phyloP scores from a whole-genome alignment of 2,113 vertebrate species.

The Pangasianodon gigas region DNA sequence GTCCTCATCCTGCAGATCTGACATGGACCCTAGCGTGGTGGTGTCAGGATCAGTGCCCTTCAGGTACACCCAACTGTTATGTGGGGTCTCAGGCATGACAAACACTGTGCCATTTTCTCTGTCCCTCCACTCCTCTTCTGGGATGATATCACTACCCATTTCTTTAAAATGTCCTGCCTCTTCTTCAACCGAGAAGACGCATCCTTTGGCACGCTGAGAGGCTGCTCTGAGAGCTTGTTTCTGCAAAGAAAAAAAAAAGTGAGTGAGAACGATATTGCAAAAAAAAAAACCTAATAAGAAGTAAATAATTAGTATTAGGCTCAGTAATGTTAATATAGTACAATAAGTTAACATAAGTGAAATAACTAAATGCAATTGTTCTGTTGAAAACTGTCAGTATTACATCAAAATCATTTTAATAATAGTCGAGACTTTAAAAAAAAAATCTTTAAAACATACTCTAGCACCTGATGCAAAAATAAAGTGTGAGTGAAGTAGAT shows the following conservation, averaged over 20 bases:
- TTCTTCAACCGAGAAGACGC: conserved; percentile 67
- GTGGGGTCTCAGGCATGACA: conserved; percentile 67
- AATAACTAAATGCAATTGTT: not conserved
- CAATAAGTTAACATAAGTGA: not conserved
- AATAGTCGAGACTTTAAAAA: not conserved
- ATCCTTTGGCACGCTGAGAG: conserved; percentile 28
- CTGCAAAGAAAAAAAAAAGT: conserved; percentile 43
- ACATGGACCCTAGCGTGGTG: conserved; percentile 66
- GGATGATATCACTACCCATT: conserved; percentile 24
- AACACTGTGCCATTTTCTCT: conserved; percentile 73
- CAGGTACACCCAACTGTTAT: conserved; percentile 71
- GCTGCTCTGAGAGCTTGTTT: conserved; percentile 58
- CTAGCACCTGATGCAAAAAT: not conserved
- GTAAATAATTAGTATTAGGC: not conserved
- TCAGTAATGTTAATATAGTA: not conserved
- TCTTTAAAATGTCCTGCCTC: conserved; percentile 57
- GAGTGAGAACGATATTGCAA: not conserved
- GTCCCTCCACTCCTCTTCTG: conserved; percentile 56
- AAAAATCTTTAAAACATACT: not conserved
- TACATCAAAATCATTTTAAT: not conserved
- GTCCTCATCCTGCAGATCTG: conserved; percentile 71
- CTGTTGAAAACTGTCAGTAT: not conserved
- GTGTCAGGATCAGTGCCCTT: conserved; percentile 65
- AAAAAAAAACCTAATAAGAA: not conserved
- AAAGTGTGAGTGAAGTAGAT: not conserved